Evolutionary conservation across 2,113 vertebrate species (phyloP).

Genomic region (Crotalus tigris): DNA sequence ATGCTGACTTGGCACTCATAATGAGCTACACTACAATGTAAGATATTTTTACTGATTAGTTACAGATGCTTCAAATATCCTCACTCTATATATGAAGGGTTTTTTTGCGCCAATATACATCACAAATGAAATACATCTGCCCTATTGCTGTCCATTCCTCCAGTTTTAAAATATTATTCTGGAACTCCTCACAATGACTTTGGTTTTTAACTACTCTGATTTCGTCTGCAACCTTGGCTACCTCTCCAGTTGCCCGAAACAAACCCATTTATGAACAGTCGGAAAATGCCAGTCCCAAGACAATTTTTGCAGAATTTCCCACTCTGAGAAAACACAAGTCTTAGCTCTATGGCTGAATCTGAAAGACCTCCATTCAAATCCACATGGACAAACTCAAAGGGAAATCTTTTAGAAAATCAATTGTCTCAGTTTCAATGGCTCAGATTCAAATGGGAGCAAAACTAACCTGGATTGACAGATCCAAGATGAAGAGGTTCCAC

Average conservation of each 20-base stretch:
- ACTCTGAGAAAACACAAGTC: neutral
- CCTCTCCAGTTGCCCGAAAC: neutral
- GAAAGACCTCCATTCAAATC: neutral
- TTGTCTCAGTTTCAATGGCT: neutral
- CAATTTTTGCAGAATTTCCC: neutral
- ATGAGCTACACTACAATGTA: neutral
- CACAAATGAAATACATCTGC: neutral
- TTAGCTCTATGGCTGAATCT: neutral
- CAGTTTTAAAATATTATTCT: neutral
- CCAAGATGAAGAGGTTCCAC: too few relatives aligned
- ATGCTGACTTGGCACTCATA: neutral
- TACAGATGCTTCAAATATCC: neutral
- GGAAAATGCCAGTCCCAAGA: neutral
- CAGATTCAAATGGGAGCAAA: neutral
- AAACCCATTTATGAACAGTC: neutral
- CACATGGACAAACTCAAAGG: neutral
- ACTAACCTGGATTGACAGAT: neutral
- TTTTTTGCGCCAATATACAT: neutral
- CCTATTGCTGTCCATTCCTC: neutral
- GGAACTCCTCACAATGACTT: neutral
- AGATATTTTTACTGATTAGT: neutral
- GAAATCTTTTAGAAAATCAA: neutral
- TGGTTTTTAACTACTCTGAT: neutral
- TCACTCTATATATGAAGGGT: neutral
- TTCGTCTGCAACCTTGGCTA: neutral